These are phyloP conservation scores for Campoplex nolae DNA, from an alignment of 2,888 invertebrate species.

Conservation along the genomic window DNA sequence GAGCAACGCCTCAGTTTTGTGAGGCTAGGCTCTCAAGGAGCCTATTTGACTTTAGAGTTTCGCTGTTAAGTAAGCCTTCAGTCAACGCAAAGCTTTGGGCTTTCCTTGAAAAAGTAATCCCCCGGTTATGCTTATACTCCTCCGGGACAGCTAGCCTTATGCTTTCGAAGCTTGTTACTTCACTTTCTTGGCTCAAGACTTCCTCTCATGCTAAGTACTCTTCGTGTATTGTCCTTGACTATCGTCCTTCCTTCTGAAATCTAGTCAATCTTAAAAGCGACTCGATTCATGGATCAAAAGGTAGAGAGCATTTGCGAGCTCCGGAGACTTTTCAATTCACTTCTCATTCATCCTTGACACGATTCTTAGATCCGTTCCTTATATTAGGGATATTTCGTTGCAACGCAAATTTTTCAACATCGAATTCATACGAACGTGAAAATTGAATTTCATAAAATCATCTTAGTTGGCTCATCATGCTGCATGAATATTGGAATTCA, in stretches of 20 bases:
- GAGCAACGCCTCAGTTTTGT: constrained; percentile 13
- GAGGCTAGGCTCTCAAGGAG: not conserved
- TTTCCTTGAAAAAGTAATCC: constrained; percentile 13
- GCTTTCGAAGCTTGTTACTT: not conserved
- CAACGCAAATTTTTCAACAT: not conserved
- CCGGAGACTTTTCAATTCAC: not conserved
- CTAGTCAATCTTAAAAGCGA: not conserved
- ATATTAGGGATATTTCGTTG: not conserved
- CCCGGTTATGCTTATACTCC: constrained; percentile 2
- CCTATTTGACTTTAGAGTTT: constrained; percentile 8
- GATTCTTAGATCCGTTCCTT: not conserved
- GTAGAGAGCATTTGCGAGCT: not conserved
- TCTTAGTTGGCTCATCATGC: not conserved
- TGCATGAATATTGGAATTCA: too few species aligned
- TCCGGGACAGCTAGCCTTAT: not conserved
- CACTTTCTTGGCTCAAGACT: not conserved
- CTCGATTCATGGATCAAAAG: not conserved
- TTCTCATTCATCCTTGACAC: not conserved
- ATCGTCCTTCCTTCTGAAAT: not conserved
- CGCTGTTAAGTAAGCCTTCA: constrained; percentile 8
- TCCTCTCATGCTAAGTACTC: constrained; percentile 3
- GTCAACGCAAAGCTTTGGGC: constrained; percentile 2
- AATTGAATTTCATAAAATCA: not conserved
- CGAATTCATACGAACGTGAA: not conserved
- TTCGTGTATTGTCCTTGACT: constrained; percentile 11